These are phyloP conservation scores for Ceratina calcarata DNA, from an alignment of 1,140 invertebrate genomes.

Conservation along the genomic window DNA sequence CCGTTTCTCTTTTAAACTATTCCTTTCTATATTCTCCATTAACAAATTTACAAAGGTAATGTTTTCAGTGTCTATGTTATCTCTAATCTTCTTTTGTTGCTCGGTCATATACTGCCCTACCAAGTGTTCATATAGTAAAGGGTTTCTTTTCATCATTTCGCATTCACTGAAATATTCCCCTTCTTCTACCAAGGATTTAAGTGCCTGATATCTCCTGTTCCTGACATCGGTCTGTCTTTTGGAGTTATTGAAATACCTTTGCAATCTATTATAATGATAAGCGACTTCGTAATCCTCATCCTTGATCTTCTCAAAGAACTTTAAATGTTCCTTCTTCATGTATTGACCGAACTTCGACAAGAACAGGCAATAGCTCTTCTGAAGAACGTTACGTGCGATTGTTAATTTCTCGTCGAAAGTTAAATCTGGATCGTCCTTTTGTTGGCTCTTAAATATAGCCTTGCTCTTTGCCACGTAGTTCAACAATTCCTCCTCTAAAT, in stretches of 20 bases:
- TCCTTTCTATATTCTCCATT: conserved; percentile 85
- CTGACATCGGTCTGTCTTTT: conserved; percentile 83
- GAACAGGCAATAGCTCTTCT: conserved; percentile 85
- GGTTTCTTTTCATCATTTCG: conserved; percentile 96
- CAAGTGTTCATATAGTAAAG: conserved; percentile 93
- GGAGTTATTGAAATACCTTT: conserved; percentile 80
- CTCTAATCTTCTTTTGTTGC: conserved; percentile 85
- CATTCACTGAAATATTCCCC: conserved; percentile 93
- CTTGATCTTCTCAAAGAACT: conserved; percentile 82
- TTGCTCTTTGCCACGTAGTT: conserved; percentile 62
- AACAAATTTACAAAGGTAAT: conserved; percentile 85
- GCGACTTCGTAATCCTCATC: conserved; percentile 82
- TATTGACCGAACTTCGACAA: conserved; percentile 88
- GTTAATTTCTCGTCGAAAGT: conserved; percentile 84
- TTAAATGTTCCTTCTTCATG: conserved; percentile 85
- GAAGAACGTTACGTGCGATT: conserved; percentile 85
- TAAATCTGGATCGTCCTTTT: conserved; percentile 88
- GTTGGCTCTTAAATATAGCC: conserved; percentile 87
- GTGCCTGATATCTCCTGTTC: conserved; percentile 91
- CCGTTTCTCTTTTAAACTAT: conserved; percentile 83
- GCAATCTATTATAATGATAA: conserved; percentile 83
- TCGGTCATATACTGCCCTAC: conserved; percentile 91
- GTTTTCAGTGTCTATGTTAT: conserved; percentile 81
- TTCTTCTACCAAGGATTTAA: conserved; percentile 87
- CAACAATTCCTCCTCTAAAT: conserved; percentile 63